Percentiles rank a stretch among this genome's conserved stretches.
Conservation (phyloP, 1,140 invertebrate species). For the Sitobion miscanthi region DNA sequence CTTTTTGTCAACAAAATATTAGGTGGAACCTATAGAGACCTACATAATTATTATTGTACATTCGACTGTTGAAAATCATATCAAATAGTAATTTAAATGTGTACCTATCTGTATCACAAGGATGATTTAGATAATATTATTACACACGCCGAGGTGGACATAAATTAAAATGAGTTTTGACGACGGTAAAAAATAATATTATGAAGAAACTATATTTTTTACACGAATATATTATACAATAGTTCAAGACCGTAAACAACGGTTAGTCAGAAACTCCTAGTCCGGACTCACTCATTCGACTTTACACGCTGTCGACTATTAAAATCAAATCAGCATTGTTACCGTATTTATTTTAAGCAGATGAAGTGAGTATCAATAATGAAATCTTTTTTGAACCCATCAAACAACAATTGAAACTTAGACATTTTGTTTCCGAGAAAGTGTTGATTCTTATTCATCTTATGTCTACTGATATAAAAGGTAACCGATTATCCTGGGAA, state of each 20-base stretch:
- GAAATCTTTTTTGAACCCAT: not conserved
- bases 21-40: not conserved
- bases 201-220: not conserved
- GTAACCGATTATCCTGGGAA: not conserved
- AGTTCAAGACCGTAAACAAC: not conserved
- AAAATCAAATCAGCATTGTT: not conserved
- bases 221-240: not conserved
- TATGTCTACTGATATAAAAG: not conserved
- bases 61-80: not conserved
- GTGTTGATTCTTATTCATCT: not conserved
- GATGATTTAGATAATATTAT: not conserved
- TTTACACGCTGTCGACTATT: not conserved
- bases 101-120: not conserved
- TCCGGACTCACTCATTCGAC: not conserved
- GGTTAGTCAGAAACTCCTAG: not conserved
- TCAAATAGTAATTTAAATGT: not conserved
- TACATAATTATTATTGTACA: not conserved
- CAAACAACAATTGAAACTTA: not conserved
- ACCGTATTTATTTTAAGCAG: not conserved
- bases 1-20: not conserved
- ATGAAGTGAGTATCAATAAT: not conserved
- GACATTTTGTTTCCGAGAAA: not conserved
- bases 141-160: not conserved
- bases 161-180: not conserved
- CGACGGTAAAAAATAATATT: not conserved